These are phyloP conservation scores for Platysteira castanea DNA, from an alignment of 2,113 vertebrate genomes.

Conservation along the genomic window DNA sequence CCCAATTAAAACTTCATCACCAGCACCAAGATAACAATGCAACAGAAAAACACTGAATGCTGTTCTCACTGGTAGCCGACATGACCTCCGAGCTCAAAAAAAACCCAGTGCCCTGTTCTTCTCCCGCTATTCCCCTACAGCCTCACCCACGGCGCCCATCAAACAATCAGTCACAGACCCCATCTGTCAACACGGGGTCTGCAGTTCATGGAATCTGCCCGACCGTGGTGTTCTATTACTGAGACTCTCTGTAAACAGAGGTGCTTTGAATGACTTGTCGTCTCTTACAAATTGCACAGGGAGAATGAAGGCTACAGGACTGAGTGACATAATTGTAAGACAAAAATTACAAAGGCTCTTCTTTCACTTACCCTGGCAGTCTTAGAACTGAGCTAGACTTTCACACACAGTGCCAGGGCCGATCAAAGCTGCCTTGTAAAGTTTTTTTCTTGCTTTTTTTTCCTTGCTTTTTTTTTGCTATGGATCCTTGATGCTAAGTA, in stretches of 20 bases:
- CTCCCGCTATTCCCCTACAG: neutral
- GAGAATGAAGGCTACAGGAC: constrained; percentile 39
- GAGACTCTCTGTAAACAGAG: constrained; percentile 53
- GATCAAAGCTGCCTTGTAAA: constrained; percentile 3
- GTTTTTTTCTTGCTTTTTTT: neutral
- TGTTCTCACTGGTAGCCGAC: neutral
- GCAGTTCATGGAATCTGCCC: constrained; percentile 56
- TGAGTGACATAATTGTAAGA: constrained; percentile 53
- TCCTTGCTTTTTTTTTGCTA: neutral
- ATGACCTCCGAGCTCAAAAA: constrained; percentile 9
- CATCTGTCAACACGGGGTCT: constrained; percentile 48
- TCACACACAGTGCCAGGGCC: neutral
- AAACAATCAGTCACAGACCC: constrained; percentile 53
- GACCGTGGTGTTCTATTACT: constrained; percentile 25
- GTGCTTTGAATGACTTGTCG: constrained; percentile 51
- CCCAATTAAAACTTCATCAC: constrained; percentile 28
- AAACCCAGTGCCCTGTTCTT: neutral
- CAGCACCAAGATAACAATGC: neutral
- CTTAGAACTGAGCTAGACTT: constrained; percentile 25
- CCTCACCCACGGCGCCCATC: constrained; percentile 28
- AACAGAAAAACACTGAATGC: neutral
- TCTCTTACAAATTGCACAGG: constrained; percentile 28
- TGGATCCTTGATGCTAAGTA: neutral
- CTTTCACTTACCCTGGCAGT: constrained; percentile 29
- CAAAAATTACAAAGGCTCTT: constrained; percentile 41